phyloP scores from a whole-genome alignment of 2,888 invertebrate genomes.

The Pachycephus smyrnensis region DNA sequence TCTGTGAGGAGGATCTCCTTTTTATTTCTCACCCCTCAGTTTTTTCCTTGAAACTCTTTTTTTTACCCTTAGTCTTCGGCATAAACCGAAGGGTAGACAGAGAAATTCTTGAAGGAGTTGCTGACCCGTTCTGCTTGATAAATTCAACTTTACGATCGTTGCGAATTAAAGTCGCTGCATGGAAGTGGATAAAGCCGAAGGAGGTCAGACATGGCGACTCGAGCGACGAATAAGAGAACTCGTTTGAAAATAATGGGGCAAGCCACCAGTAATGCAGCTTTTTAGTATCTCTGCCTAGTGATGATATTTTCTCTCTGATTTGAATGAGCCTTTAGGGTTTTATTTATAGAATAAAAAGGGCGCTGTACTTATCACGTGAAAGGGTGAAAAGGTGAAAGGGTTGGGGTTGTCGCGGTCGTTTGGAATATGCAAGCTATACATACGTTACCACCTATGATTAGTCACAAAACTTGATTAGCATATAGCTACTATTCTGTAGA shows the following conservation, averaged over 20 bases:
- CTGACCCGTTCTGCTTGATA: not conserved
- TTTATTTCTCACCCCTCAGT: not conserved
- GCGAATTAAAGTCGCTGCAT: not conserved
- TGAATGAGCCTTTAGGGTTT: not conserved
- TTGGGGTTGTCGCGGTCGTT: not conserved
- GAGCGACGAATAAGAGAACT: not conserved
- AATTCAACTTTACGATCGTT: not conserved
- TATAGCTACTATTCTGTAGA: conserved; percentile 39
- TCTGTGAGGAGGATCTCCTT: not conserved
- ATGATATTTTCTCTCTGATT: not conserved
- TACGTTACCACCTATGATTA: conserved; percentile 42
- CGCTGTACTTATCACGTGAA: not conserved
- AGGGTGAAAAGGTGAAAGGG: not conserved
- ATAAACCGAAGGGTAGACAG: not conserved
- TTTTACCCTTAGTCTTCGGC: not conserved
- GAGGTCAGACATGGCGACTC: not conserved
- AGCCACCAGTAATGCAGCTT: not conserved
- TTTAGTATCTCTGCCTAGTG: not conserved
- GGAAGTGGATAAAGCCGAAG: not conserved
- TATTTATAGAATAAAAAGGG: not conserved
- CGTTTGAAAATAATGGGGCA: not conserved
- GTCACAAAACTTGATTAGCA: conserved; percentile 46
- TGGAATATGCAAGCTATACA: conserved; percentile 24
- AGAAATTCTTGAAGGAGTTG: not conserved
- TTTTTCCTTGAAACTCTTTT: not conserved